Base-by-base conservation (phyloP, 1,140 invertebrate genomes). In the Aphidius gifuensis region DNA sequence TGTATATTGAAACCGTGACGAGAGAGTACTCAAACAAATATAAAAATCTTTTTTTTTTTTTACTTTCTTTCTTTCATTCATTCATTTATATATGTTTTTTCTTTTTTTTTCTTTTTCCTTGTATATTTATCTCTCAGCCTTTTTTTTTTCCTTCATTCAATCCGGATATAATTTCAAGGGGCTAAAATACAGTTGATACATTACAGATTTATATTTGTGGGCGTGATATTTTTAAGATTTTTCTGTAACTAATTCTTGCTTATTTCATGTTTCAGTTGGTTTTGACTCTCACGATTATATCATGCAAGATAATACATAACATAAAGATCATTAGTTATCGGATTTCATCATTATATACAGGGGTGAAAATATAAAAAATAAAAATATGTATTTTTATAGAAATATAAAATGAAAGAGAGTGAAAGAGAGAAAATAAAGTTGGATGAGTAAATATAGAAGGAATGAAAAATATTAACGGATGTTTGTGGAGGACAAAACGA, bases 401-500 rank as follows among this genome's bases (percentile, higher is more conserved):
- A 55, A 6, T 40, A 32, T 39, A n/a, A 9, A 40, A 7, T 38
- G 40, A 40, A 5, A 7, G 5, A 43, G 6, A 40, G 53, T 44
- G 5, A 39, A 3, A 43, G 6, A 40, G 53, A 55, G 5, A 39
- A 3, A 39, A 11, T n/a, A 11, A 32, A 6, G 21, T 7, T 7
- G 7, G 50, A 38, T 8, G 50, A 21, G 2, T 23, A 38, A 32
- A 38, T 11, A 9, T 7, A n/a, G 2, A 2, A 50, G 53, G 53
- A 44, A 55, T 55, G 53, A 55, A 55, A 55, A 55, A 55, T 55
- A 55, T 55, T 38, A 55, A 55, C 39, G 53, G 53, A 55, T 55
- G 53, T 55, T 55, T 55, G 53, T 40, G 9, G 53, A 55, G 46
- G 47, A 59, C 57, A 59, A 59, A 49, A 49, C 38, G 46, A 16